Conservation (phyloP, 2,113 vertebrate genomes). For the Morone saxatilis region DNA sequence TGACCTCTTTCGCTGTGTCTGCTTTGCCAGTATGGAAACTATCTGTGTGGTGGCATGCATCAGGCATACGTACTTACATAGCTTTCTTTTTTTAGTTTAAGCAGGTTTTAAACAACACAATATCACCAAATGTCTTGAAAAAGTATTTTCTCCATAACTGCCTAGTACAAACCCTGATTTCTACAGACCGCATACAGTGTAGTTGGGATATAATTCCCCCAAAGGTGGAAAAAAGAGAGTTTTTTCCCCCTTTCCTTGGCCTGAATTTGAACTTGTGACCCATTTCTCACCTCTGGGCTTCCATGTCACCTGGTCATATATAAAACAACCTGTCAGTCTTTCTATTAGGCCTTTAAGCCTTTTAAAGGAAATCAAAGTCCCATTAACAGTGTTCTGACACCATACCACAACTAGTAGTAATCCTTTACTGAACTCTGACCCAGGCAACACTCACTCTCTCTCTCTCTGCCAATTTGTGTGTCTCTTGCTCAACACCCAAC, state of each 20-base stretch:
- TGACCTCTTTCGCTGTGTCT: constrained; percentile 69
- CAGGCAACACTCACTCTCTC: constrained; percentile 46
- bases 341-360: constrained; percentile 65
- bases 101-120: background rate
- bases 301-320: constrained; percentile 42
- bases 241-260: constrained; percentile 14
- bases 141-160: background rate
- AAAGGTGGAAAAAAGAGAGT: background rate
- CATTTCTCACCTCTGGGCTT: constrained; percentile 37
- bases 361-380: constrained; percentile 82
- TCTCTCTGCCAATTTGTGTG: constrained; percentile 32
- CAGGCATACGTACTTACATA: background rate
- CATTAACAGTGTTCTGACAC: constrained; percentile 75
- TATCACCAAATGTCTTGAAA: background rate
- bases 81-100: background rate
- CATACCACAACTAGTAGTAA: constrained; percentile 64
- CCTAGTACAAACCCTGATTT: background rate
- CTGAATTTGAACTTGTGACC: constrained; percentile 59
- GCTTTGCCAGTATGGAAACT: constrained; percentile 53
- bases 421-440: constrained; percentile 78
- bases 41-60: constrained; percentile 28
- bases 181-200: background rate
- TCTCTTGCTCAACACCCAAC: constrained; percentile 30
- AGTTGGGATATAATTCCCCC: no score
- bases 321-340: constrained; percentile 55